Evolutionary conservation across 2,797 vertebrate species (phyloP).

Genomic region (Chelon labrosus): DNA sequence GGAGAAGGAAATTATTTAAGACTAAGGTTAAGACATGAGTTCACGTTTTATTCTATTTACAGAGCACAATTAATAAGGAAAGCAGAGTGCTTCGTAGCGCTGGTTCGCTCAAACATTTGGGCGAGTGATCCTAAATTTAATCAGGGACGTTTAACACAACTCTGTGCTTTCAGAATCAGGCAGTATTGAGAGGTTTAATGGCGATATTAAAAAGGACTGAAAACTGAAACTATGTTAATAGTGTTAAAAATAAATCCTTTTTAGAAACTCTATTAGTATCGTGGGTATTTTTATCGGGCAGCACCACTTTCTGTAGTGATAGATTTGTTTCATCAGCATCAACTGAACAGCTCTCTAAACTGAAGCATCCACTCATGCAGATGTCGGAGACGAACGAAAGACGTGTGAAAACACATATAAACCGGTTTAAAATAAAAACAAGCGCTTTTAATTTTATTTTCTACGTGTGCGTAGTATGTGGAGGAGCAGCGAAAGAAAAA

Average conservation of each 20-base stretch:
- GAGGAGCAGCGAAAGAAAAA: constrained; percentile 21
- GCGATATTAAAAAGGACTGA: constrained; percentile 11
- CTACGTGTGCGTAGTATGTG: background rate
- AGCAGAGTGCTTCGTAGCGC: constrained; percentile 65
- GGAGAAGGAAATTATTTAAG: constrained; percentile 70
- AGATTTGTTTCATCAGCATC: constrained; percentile 70
- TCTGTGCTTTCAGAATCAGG: constrained; percentile 50
- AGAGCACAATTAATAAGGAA: constrained; percentile 78
- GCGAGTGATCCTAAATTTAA: constrained; percentile 77
- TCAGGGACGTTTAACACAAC: constrained; percentile 64
- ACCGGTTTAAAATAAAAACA: constrained; percentile 34
- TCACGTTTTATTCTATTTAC: constrained; percentile 79
- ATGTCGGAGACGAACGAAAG: constrained; percentile 33
- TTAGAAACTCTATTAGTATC: constrained; percentile 77
- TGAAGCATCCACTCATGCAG: constrained; percentile 51
- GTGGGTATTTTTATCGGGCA: constrained; percentile 60
- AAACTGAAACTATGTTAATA: constrained; percentile 30
- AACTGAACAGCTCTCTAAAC: constrained; percentile 49
- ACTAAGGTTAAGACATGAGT: constrained; percentile 74
- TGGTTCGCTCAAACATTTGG: constrained; percentile 69
- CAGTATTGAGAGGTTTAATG: constrained; percentile 11
- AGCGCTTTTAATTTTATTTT: constrained; percentile 19
- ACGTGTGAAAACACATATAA: constrained; percentile 21
- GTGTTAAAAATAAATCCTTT: constrained; percentile 58
- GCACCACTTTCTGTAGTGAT: constrained; percentile 73